phyloP scores from a whole-genome alignment of 2,888 invertebrate genomes.

The Dastarcus helophoroides region DNA sequence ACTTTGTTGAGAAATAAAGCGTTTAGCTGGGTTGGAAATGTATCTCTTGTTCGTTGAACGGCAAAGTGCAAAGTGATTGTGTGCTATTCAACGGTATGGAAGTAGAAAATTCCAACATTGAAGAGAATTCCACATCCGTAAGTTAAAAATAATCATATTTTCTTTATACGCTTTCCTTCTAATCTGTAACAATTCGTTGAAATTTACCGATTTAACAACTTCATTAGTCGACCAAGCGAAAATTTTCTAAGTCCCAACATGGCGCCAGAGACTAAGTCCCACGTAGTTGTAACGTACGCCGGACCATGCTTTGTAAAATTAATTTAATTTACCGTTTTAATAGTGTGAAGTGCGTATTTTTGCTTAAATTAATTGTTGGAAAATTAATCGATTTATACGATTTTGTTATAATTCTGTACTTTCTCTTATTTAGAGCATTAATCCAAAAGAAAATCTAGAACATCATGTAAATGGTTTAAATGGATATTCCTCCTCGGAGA shows the following conservation, averaged over 20 bases:
- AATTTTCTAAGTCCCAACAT: slow-evolving; percentile 77
- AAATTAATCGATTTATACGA: no score
- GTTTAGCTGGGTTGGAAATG: slow-evolving; percentile 17
- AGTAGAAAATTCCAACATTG: slow-evolving; percentile 50
- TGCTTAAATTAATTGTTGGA: no score
- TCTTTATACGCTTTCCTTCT: slow-evolving; percentile 5
- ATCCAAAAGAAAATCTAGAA: slow-evolving; percentile 29
- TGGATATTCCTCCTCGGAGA: slow-evolving; percentile 47
- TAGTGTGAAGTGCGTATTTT: no score
- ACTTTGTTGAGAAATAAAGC: slow-evolving; percentile 41
- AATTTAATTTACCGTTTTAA: no score
- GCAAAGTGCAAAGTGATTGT: slow-evolving; percentile 13
- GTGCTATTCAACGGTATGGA: slow-evolving; percentile 40
- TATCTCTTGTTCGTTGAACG: slow-evolving; percentile 11
- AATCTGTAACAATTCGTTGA: background rate
- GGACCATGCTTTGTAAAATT: no score
- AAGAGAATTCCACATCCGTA: slow-evolving; percentile 48
- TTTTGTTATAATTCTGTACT: no score
- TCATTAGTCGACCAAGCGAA: slow-evolving; percentile 36
- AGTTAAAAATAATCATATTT: slow-evolving; percentile 44
- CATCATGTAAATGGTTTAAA: slow-evolving; percentile 71
- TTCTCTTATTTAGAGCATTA: no score
- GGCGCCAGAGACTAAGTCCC: slow-evolving; percentile 71
- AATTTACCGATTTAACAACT: no score
- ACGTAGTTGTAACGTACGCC: slow-evolving; percentile 18